These are phyloP conservation scores for Spheniscus humboldti DNA, from an alignment of 2,797 vertebrate genomes.

Conservation along the genomic window DNA sequence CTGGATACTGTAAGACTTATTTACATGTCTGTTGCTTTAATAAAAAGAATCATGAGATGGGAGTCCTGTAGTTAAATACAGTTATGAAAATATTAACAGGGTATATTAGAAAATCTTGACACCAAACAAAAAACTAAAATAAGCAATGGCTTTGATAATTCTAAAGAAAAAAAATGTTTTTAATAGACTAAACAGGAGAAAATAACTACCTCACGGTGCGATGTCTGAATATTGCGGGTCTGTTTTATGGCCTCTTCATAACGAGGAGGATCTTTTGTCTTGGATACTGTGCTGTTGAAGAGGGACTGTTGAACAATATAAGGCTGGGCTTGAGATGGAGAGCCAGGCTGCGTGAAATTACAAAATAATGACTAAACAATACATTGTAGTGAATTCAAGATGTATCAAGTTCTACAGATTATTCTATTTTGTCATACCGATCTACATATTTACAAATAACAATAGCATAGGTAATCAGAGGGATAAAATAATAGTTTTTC, in stretches of 20 bases:
- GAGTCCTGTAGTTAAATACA: background rate
- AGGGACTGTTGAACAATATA: constrained; percentile 74
- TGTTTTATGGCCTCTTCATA: constrained; percentile 98
- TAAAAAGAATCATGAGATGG: background rate
- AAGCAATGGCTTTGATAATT: background rate
- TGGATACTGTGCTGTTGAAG: constrained; percentile 78
- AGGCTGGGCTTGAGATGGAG: constrained; percentile 71
- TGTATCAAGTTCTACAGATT: background rate
- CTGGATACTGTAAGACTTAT: background rate
- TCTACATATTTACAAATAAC: background rate
- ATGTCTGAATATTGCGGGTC: constrained; percentile 78
- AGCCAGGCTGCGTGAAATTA: constrained; percentile 70
- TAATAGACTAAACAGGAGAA: background rate
- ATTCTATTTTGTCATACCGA: background rate
- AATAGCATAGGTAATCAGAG: background rate
- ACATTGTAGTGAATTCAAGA: background rate
- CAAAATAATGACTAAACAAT: background rate
- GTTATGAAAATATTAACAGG: background rate
- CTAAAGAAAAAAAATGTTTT: background rate
- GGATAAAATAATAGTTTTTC: background rate
- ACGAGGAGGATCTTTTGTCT: constrained; percentile 91
- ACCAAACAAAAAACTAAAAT: background rate
- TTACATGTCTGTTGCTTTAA: background rate
- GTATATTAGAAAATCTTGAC: background rate
- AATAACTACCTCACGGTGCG: constrained; percentile 69